These are phyloP conservation scores for Lutraria rhynchaena DNA, from an alignment of 1,140 invertebrate genomes.

Conservation along the genomic window DNA sequence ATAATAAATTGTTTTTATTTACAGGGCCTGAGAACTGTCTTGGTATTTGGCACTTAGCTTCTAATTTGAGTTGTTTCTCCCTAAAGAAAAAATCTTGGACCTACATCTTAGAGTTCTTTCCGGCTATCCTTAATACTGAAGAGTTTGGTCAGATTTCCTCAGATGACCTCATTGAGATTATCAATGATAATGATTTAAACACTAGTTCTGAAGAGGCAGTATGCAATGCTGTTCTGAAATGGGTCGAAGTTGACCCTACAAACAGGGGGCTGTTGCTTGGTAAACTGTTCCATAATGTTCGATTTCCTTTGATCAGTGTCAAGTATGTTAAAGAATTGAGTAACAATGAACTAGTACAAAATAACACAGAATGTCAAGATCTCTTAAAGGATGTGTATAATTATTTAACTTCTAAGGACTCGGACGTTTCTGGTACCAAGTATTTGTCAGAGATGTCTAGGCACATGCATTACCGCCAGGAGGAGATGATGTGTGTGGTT, in stretches of 20 bases:
- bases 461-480: slow-evolving; percentile 40
- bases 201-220: slow-evolving; percentile 97
- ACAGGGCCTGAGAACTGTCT: slow-evolving; percentile 90
- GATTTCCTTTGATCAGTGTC: slow-evolving; percentile 90
- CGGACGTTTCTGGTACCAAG: not conserved
- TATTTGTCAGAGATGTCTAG: slow-evolving; percentile 15
- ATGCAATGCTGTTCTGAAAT: slow-evolving; percentile 95
- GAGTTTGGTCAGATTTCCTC: slow-evolving; percentile 97
- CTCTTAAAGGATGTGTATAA: slow-evolving; percentile 86
- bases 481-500: slow-evolving; percentile 55
- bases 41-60: slow-evolving; percentile 90
- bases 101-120: slow-evolving; percentile 66
- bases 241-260: slow-evolving; percentile 97
- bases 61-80: slow-evolving; percentile 87
- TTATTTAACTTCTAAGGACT: slow-evolving; percentile 15
- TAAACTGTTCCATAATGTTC: slow-evolving; percentile 87
- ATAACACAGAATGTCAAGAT: slow-evolving; percentile 86
- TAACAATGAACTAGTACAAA: slow-evolving; percentile 86
- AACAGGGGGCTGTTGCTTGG: slow-evolving; percentile 93
- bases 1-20: not conserved
- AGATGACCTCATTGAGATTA: slow-evolving; percentile 95
- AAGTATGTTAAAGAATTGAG: slow-evolving; percentile 86
- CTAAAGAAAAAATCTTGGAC: slow-evolving; percentile 87
- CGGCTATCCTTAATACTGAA: slow-evolving; percentile 92
- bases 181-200: slow-evolving; percentile 98